Evolutionary conservation across 2,888 invertebrate species (phyloP).

Genomic region (Pseudococcus jackbeardsleyi): DNA sequence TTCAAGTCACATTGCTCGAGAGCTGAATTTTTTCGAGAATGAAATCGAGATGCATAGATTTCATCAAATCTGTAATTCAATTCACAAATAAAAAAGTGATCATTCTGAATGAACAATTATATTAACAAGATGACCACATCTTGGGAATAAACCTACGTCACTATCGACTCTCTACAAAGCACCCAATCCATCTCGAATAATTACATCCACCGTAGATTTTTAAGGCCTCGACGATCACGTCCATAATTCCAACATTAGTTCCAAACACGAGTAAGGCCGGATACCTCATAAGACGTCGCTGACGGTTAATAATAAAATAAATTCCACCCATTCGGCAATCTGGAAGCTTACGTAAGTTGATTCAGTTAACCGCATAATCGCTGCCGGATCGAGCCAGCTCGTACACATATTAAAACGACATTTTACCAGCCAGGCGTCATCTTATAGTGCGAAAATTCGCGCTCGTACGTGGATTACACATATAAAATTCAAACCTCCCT

Average conservation of each 20-base stretch:
- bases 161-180: too few species aligned
- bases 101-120: too few species aligned
- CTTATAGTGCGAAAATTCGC: background rate
- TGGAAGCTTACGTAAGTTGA: background rate
- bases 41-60: too few species aligned
- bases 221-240: background rate
- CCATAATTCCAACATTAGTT: background rate
- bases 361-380: background rate
- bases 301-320: background rate
- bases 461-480: background rate
- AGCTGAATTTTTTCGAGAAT: too few species aligned
- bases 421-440: background rate
- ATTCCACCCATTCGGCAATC: background rate
- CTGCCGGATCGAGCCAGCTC: background rate
- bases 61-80: too few species aligned
- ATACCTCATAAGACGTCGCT: background rate
- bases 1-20: too few species aligned
- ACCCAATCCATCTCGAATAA: too few species aligned
- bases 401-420: background rate
- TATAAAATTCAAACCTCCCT: background rate
- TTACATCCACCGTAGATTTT: too few species aligned
- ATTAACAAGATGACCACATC: too few species aligned
- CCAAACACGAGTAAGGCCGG: background rate
- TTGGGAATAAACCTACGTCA: too few species aligned
- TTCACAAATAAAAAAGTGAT: too few species aligned